These are phyloP conservation scores for Psettodes erumei DNA, from an alignment of 2,113 vertebrate species.

Conservation along the genomic window DNA sequence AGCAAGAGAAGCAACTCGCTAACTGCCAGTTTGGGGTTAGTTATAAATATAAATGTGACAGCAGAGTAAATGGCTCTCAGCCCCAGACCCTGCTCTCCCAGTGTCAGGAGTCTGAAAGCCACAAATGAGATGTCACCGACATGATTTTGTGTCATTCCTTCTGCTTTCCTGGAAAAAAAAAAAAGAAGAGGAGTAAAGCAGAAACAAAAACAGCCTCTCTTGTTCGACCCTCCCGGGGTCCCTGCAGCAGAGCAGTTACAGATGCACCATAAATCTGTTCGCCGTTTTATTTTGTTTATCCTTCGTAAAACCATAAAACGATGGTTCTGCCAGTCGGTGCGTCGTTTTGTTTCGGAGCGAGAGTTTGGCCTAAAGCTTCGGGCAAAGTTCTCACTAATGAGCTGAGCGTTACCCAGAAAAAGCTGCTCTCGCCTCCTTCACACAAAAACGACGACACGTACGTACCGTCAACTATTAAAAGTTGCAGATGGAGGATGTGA, in stretches of 20 bases:
- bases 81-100: not conserved
- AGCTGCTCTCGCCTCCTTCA: not conserved
- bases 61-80: not conserved
- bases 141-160: not conserved
- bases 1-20: not conserved
- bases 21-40: not conserved
- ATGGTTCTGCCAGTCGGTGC: not conserved
- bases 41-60: not conserved
- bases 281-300: slow-evolving; percentile 1
- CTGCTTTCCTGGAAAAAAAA: not conserved
- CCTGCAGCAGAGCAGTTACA: not conserved
- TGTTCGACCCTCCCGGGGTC: not conserved
- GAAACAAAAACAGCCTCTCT: not conserved
- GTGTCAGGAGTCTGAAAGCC: not conserved
- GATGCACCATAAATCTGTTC: not conserved
- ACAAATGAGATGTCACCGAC: not conserved
- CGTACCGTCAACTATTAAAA: not conserved
- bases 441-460: not conserved
- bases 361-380: not conserved
- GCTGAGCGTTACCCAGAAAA: not conserved
- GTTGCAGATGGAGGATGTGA: not conserved
- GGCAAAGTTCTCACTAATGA: not conserved
- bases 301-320: not conserved
- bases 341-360: not conserved
- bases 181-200: not conserved